These are phyloP conservation scores for Holcopasites calliopsidis DNA, from an alignment of 1,140 invertebrate species.

Conservation along the genomic window DNA sequence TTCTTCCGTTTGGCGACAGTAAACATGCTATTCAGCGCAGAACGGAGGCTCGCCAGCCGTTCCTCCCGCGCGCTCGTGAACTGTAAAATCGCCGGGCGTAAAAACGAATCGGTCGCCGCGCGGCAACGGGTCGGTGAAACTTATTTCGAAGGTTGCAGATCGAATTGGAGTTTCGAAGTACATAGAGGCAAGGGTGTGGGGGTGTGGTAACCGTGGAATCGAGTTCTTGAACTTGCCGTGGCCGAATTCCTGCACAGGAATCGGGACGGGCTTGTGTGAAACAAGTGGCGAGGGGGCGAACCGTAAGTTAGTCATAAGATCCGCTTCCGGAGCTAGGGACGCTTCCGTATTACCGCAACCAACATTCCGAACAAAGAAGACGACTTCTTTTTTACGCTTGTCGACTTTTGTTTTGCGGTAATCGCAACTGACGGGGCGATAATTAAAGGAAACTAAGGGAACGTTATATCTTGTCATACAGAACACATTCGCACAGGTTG, in stretches of 20 bases:
- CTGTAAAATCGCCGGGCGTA: slow-evolving; percentile 14
- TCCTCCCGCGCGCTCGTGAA: background rate
- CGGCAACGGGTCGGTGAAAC: background rate
- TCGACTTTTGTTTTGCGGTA: too few relatives aligned
- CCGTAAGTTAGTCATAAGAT: background rate
- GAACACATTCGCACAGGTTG: too few relatives aligned
- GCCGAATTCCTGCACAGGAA: slow-evolving; percentile 27
- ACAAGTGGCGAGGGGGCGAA: slow-evolving; percentile 10
- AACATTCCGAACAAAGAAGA: too few relatives aligned
- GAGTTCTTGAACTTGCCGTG: slow-evolving; percentile 42
- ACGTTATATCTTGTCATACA: too few relatives aligned
- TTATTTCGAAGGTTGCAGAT: slow-evolving; percentile 35
- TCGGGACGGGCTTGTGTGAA: slow-evolving; percentile 25
- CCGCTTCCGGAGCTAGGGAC: background rate
- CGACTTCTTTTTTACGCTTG: too few relatives aligned
- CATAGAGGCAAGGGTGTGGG: too few relatives aligned
- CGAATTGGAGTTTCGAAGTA: slow-evolving; percentile 29
- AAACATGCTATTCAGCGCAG: background rate
- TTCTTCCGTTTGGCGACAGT: too few relatives aligned
- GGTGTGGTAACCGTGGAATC: slow-evolving; percentile 37
- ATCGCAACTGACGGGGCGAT: too few relatives aligned
- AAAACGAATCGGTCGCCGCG: background rate
- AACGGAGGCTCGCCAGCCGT: background rate
- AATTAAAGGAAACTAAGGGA: too few relatives aligned
- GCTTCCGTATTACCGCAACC: too few relatives aligned